Percentiles rank a stretch among this genome's conserved stretches.
These are phyloP conservation scores for Acanthosepion esculentum DNA, from an alignment of 2,888 invertebrate genomes.

Conservation along the genomic window DNA sequence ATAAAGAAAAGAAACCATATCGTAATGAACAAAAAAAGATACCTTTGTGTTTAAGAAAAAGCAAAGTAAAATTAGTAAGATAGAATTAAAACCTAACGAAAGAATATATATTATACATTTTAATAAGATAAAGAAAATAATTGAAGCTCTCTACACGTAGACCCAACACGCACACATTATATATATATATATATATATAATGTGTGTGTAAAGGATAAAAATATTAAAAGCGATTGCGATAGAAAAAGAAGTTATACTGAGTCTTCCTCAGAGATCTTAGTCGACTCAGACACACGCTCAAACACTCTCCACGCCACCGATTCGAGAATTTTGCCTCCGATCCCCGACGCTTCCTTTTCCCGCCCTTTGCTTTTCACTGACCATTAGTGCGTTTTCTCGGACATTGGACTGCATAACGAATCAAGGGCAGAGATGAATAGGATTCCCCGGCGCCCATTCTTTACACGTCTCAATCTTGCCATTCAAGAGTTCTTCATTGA, in stretches of 20 bases:
- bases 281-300: not conserved
- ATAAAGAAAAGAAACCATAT: too few relatives aligned
- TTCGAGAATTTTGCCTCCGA: too few relatives aligned
- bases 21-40: too few relatives aligned
- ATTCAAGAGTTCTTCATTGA: conserved; percentile 12
- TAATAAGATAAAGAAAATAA: too few relatives aligned
- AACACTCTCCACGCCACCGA: not conserved
- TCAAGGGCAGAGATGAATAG: not conserved
- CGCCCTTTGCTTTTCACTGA: not conserved
- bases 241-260: too few relatives aligned
- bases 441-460: not conserved
- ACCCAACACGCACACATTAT: not conserved
- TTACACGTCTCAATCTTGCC: not conserved
- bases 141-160: too few relatives aligned
- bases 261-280: not conserved
- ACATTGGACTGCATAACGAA: not conserved
- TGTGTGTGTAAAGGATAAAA: not conserved
- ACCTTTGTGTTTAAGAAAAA: too few relatives aligned
- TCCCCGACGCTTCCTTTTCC: not conserved
- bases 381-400: not conserved
- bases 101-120: too few relatives aligned
- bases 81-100: too few relatives aligned
- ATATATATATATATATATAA: not conserved
- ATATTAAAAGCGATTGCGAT: not conserved
- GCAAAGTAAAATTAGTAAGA: too few relatives aligned